Evolutionary conservation across 1,140 invertebrate species (phyloP).

Genomic region (Cydia strobilella): DNA sequence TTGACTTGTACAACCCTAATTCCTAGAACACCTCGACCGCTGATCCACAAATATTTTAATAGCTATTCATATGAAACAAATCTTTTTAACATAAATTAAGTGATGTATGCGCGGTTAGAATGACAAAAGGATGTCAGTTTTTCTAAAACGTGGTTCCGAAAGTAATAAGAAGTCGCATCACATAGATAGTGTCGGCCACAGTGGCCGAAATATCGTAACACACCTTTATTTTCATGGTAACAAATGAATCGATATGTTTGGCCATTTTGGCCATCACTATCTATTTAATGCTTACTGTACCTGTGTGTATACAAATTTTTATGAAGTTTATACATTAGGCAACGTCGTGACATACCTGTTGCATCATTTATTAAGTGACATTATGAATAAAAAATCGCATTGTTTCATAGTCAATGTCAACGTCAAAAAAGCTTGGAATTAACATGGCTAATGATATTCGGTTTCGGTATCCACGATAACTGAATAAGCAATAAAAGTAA

Average conservation of each 20-base stretch:
- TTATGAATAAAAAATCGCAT: not conserved
- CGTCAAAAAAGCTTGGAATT: not conserved
- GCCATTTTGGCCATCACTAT: too few species aligned
- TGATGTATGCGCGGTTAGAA: not conserved
- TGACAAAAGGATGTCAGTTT: conserved; percentile 1
- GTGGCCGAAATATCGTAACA: too few species aligned
- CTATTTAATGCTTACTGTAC: too few species aligned
- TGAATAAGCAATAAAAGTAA: conserved; percentile 21
- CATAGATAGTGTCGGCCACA: too few species aligned
- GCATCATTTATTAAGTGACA: not conserved
- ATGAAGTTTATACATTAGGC: too few species aligned
- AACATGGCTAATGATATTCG: not conserved
- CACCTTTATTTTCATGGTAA: too few species aligned
- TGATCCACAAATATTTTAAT: conserved; percentile 25
- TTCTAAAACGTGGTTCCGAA: not conserved
- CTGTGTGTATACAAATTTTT: too few species aligned
- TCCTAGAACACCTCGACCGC: not conserved
- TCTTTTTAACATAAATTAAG: conserved; percentile 25
- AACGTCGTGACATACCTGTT: not conserved
- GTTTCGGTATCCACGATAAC: not conserved
- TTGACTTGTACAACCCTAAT: not conserved
- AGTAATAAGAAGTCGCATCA: too few species aligned
- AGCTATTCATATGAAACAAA: conserved; percentile 15
- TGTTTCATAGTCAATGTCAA: not conserved
- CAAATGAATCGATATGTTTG: too few species aligned